phyloP scores from a whole-genome alignment of 2,888 invertebrate species.

The Sinodicranocentrus sp. region DNA sequence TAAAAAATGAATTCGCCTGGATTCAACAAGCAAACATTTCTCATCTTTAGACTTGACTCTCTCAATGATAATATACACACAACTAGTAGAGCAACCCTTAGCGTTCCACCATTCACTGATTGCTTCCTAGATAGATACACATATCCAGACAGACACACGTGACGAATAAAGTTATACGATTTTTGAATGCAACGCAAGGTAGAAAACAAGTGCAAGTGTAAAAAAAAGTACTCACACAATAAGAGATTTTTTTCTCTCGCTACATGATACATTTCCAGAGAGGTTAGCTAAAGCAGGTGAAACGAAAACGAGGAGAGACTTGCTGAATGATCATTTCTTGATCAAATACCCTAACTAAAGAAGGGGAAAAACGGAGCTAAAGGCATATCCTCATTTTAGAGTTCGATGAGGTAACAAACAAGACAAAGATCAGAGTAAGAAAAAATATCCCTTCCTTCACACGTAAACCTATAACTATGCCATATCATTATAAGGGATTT shows the following conservation, averaged over 20 bases:
- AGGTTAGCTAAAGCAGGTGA: slow-evolving; percentile 55
- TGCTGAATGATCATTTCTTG: slow-evolving; percentile 54
- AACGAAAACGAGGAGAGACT: slow-evolving; percentile 30
- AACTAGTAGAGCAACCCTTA: not conserved
- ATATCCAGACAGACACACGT: too few species aligned
- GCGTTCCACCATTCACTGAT: not conserved
- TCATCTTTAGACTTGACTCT: slow-evolving; percentile 25
- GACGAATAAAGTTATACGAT: slow-evolving; percentile 52
- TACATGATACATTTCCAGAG: not conserved
- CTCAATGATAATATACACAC: not conserved
- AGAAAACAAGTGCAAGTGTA: slow-evolving; percentile 1
- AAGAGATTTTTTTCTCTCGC: not conserved
- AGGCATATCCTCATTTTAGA: slow-evolving; percentile 13
- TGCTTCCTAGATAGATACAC: slow-evolving; percentile 1
- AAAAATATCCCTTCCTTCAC: too few species aligned
- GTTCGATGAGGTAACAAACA: slow-evolving; percentile 42
- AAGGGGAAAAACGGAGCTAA: slow-evolving; percentile 21
- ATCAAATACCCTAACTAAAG: slow-evolving; percentile 46
- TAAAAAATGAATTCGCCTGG: slow-evolving; percentile 36
- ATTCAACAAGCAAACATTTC: slow-evolving; percentile 44
- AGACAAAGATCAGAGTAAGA: slow-evolving; percentile 58
- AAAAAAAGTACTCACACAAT: too few species aligned
- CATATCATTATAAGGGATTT: slow-evolving; percentile 27
- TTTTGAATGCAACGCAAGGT: slow-evolving; percentile 18
- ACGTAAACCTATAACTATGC: not conserved